Conservation (phyloP, 2,797 vertebrate genomes). For the Sebastes oblongus region DNA sequence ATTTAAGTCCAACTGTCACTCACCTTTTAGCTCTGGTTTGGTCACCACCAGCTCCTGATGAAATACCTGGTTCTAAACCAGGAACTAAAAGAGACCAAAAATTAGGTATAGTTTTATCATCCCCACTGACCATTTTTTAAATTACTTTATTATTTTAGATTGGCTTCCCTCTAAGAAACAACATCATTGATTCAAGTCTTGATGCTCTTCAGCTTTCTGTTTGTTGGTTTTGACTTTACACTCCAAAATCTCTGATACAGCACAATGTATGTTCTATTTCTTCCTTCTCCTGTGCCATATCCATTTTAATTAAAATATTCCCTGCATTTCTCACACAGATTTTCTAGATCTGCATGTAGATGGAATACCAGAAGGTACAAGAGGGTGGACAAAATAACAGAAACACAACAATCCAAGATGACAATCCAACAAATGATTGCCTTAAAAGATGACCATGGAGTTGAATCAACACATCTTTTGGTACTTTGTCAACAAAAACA, state of each 20-base stretch:
- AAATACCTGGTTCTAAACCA: not conserved
- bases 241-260: not conserved
- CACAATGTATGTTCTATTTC: not conserved
- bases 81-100: rapidly evolving
- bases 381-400: not conserved
- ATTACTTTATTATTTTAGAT: rapidly evolving
- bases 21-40: not conserved
- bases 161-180: not conserved
- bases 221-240: not conserved
- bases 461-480: not conserved
- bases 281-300: not conserved
- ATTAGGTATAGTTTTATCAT: not conserved
- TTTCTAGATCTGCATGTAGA: not conserved
- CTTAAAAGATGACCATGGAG: not conserved
- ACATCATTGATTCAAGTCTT: not conserved
- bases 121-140: too few relatives aligned
- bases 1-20: not conserved
- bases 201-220: not conserved
- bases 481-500: not conserved
- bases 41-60: not conserved
- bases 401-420: not conserved
- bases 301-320: not conserved
- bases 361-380: not conserved
- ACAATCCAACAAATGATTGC: not conserved
- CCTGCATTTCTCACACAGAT: not conserved